phyloP scores from a whole-genome alignment of 2,888 invertebrate genomes.

The Orthosia incerta region DNA sequence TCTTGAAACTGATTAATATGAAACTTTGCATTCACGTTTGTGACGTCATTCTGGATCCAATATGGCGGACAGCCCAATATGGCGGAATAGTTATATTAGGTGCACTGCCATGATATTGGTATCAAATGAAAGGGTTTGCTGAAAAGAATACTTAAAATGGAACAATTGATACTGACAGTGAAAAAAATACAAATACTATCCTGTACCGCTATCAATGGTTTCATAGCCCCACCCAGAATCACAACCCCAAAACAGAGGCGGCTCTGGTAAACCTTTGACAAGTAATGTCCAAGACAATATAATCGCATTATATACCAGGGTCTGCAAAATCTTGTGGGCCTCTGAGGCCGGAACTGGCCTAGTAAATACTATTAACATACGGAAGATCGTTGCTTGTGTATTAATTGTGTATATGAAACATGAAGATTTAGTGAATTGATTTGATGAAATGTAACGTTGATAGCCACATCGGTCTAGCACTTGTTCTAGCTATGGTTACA shows the following conservation, averaged over 20 bases:
- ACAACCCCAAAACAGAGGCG: slow-evolving; percentile 53
- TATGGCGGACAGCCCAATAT: no score
- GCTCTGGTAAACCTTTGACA: slow-evolving; percentile 70
- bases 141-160: no score
- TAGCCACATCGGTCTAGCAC: no score
- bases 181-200: neutral
- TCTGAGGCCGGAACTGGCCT: slow-evolving; percentile 13
- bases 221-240: slow-evolving; percentile 23
- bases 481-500: no score
- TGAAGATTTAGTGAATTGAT: neutral
- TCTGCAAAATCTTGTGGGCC: slow-evolving; percentile 47
- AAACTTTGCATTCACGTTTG: no score
- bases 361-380: slow-evolving; percentile 44
- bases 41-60: no score
- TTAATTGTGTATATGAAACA: neutral
- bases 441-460: no score
- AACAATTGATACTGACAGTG: neutral
- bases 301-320: slow-evolving; percentile 68
- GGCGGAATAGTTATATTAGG: no score
- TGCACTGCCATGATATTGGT: no score
- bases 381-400: neutral
- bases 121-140: no score
- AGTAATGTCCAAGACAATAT: slow-evolving; percentile 72
- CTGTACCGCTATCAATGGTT: neutral
- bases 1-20: no score